Evolutionary conservation across 2,888 invertebrate species (phyloP).

Genomic region (Apodemia duryi): DNA sequence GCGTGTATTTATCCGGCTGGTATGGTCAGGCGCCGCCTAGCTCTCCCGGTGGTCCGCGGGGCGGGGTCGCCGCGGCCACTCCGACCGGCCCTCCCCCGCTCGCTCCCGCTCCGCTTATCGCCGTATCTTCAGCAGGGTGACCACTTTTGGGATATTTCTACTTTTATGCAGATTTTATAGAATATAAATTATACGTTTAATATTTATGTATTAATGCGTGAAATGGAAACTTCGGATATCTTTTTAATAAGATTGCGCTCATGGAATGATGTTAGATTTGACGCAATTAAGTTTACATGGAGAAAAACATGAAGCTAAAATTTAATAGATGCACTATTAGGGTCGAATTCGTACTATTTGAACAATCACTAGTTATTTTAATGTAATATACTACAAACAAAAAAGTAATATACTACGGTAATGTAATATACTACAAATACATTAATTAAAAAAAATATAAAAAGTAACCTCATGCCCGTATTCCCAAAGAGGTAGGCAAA

Average conservation of each 20-base stretch:
- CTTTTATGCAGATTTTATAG: conserved; percentile 3
- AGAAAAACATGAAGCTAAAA: too few relatives aligned
- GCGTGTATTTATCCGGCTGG: conserved; percentile 44
- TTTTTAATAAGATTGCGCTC: not conserved
- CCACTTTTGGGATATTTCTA: not conserved
- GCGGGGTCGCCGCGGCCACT: conserved; percentile 69
- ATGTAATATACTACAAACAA: too few relatives aligned
- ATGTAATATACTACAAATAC: too few relatives aligned
- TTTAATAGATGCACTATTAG: too few relatives aligned
- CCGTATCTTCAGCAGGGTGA: conserved; percentile 57
- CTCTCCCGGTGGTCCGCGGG: conserved; percentile 79
- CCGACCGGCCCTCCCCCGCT: conserved; percentile 52
- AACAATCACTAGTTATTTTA: too few relatives aligned
- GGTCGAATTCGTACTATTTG: too few relatives aligned
- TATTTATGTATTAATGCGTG: not conserved
- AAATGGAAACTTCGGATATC: not conserved
- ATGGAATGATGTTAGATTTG: too few relatives aligned
- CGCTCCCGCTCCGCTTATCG: conserved; percentile 60
- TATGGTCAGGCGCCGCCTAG: conserved; percentile 61
- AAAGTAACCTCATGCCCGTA: too few relatives aligned
- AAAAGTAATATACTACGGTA: too few relatives aligned
- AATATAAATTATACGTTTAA: not conserved
- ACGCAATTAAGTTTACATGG: too few relatives aligned
- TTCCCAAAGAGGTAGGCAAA: too few relatives aligned
- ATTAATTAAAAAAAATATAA: too few relatives aligned